These are phyloP conservation scores for Syndactyla subalaris DNA, from an alignment of 2,797 vertebrate genomes.

Conservation along the genomic window DNA sequence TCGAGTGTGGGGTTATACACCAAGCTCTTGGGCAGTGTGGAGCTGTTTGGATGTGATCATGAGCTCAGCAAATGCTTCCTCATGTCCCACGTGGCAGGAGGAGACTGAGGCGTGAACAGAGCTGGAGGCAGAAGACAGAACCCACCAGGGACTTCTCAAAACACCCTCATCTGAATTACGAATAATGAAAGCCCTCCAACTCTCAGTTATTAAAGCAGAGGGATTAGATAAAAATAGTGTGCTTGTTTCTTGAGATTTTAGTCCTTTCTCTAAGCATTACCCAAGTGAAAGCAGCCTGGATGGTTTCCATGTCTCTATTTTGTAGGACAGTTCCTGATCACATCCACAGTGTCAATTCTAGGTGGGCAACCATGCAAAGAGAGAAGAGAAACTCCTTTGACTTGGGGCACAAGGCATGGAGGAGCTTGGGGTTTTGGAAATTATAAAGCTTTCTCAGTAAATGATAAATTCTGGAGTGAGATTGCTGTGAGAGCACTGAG, in stretches of 20 bases:
- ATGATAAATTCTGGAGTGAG: background rate
- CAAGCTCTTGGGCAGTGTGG: background rate
- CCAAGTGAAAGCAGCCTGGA: background rate
- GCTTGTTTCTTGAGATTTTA: conserved; percentile 30
- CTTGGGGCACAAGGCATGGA: background rate
- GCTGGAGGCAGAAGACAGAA: conserved; percentile 45
- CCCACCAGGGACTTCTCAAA: conserved; percentile 24
- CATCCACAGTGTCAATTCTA: background rate
- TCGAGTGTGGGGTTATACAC: background rate
- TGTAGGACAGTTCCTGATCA: accelerated
- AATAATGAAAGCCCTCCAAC: conserved; percentile 61
- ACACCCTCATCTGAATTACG: conserved; percentile 53
- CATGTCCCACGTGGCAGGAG: background rate
- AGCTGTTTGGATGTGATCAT: background rate
- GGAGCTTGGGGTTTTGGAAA: background rate
- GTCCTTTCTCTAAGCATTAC: background rate
- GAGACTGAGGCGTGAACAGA: background rate
- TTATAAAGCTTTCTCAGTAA: background rate
- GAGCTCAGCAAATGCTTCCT: background rate
- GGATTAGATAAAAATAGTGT: conserved; percentile 61
- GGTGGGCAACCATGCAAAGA: accelerated
- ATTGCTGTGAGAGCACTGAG: background rate
- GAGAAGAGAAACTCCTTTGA: background rate
- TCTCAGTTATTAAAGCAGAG: conserved; percentile 57
- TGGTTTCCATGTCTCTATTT: background rate